These are phyloP conservation scores for Onychostoma macrolepis DNA, from an alignment of 2,113 vertebrate genomes.

Conservation along the genomic window DNA sequence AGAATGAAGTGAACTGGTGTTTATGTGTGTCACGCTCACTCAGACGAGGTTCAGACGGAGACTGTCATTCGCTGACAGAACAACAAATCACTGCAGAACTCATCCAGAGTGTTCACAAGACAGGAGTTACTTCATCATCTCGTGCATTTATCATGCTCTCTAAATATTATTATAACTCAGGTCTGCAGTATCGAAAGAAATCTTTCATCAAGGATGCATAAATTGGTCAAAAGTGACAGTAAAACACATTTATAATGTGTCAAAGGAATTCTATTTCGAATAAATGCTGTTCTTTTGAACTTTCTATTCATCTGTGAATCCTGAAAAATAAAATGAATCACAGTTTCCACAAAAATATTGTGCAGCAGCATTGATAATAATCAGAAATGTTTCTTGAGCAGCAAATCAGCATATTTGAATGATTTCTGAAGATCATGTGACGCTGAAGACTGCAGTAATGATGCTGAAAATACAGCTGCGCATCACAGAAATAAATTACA, in stretches of 20 bases:
- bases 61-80: background rate
- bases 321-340: too few relatives aligned
- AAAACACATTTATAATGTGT: background rate
- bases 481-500: background rate
- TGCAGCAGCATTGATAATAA: too few relatives aligned
- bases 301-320: background rate
- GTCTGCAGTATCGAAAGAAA: too few relatives aligned
- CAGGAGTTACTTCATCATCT: too few relatives aligned
- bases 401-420: background rate
- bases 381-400: too few relatives aligned
- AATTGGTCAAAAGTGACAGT: background rate
- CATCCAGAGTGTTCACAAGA: too few relatives aligned
- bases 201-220: background rate
- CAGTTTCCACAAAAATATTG: too few relatives aligned
- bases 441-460: background rate
- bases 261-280: too few relatives aligned
- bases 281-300: background rate
- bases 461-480: too few relatives aligned
- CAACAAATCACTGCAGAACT: background rate
- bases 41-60: background rate
- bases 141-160: too few relatives aligned
- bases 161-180: too few relatives aligned
- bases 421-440: background rate
- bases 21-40: conserved; percentile 1
- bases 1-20: background rate